phyloP scores from a whole-genome alignment of 2,888 invertebrate species.

The Caenorhabditis sp. region DNA sequence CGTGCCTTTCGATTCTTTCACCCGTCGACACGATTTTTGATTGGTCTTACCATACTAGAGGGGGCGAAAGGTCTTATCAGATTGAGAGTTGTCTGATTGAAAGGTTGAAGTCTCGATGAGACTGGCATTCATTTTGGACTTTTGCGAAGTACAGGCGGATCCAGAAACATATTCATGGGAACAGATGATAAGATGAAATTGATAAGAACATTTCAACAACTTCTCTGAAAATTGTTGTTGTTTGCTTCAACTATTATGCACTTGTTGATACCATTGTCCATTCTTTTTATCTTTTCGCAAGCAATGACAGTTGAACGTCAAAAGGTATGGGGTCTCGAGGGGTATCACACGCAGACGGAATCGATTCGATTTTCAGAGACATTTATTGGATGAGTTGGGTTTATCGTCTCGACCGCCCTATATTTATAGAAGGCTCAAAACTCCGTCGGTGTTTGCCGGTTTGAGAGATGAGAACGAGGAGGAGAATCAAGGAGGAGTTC shows the following conservation, averaged over 20 bases:
- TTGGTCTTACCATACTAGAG: conserved; percentile 32
- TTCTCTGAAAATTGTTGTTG: conserved; percentile 17
- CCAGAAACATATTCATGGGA: conserved; percentile 16
- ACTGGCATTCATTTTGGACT: conserved; percentile 21
- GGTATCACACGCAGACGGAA: conserved; percentile 11
- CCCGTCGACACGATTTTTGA: conserved; percentile 6
- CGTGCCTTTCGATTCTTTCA: conserved; percentile 16
- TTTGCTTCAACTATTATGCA: conserved; percentile 8
- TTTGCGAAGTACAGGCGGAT: conserved; percentile 17
- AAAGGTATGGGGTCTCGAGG: conserved; percentile 20
- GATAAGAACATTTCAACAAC: conserved; percentile 22
- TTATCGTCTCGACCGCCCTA: conserved; percentile 36
- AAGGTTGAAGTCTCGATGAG: conserved; percentile 6
- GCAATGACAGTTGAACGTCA: conserved; percentile 30
- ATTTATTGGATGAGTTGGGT: conserved; percentile 18
- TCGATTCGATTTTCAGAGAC: conserved; percentile 20
- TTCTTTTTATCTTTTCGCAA: conserved; percentile 7
- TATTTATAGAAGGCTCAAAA: conserved; percentile 2
- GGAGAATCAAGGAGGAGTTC: conserved; percentile 7
- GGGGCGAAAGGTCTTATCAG: conserved; percentile 3
- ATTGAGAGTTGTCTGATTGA: conserved; percentile 7
- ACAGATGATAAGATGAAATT: conserved; percentile 15
- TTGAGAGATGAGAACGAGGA: conserved; percentile 1
- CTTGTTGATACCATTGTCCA: conserved; percentile 6
- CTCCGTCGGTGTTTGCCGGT: not conserved